Evolutionary conservation across 1,140 invertebrate genomes (phyloP).

Genomic region (Magallana angulata): DNA sequence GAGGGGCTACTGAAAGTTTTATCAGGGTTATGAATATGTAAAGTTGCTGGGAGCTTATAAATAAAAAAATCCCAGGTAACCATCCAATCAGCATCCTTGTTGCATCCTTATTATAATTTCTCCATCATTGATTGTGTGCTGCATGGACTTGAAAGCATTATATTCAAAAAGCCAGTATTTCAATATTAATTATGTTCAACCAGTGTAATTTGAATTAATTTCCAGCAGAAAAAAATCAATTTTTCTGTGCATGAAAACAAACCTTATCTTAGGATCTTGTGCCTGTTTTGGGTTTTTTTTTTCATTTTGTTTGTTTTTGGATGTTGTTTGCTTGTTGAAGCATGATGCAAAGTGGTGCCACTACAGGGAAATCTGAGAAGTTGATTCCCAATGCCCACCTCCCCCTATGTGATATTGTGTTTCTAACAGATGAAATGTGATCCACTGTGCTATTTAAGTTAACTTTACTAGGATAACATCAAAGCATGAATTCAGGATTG

Average conservation of each 20-base stretch:
- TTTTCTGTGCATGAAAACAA: background rate
- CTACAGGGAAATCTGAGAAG: background rate
- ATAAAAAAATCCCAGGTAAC: background rate
- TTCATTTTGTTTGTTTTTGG: too few relatives aligned
- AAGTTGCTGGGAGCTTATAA: background rate
- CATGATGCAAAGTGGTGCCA: background rate
- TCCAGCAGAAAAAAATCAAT: constrained; percentile 19
- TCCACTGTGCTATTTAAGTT: background rate
- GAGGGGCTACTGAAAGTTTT: constrained; percentile 9
- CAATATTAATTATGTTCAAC: background rate
- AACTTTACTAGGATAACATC: background rate
- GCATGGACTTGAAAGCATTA: too few relatives aligned
- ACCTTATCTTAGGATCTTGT: background rate
- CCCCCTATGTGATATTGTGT: constrained; percentile 2
- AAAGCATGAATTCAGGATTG: background rate
- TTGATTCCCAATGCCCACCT: background rate
- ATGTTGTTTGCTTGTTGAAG: background rate
- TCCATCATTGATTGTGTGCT: background rate
- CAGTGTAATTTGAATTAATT: background rate
- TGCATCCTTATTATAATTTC: background rate
- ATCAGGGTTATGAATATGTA: background rate
- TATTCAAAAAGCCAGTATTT: background rate
- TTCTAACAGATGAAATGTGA: background rate
- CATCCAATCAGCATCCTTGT: background rate
- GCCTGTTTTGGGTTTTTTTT: too few relatives aligned